These are phyloP conservation scores for Amazona ochrocephala DNA, from an alignment of 2,797 vertebrate species.

Conservation along the genomic window DNA sequence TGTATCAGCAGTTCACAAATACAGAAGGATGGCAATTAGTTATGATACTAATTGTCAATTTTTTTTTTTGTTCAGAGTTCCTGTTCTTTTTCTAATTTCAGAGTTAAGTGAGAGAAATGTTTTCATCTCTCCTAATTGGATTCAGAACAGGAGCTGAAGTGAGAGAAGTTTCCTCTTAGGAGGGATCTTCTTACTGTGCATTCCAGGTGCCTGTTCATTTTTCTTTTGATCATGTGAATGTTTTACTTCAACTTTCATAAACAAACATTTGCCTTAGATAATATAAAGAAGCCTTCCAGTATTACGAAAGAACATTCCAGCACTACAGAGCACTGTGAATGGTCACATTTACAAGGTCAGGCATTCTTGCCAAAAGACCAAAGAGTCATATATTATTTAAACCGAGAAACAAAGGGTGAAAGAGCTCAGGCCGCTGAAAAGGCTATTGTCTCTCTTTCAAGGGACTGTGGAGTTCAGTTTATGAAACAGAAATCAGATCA, in stretches of 20 bases:
- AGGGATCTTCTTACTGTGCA: not conserved
- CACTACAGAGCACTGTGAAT: not conserved
- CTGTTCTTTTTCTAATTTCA: not conserved
- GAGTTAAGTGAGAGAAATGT: not conserved
- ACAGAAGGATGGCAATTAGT: not conserved
- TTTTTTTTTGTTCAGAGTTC: not conserved
- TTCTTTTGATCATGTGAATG: slow-evolving; percentile 30
- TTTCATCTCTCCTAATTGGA: not conserved
- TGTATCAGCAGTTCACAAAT: not conserved
- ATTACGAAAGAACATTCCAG: slow-evolving; percentile 11
- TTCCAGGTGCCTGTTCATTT: not conserved
- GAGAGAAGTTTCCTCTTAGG: not conserved
- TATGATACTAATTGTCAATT: not conserved
- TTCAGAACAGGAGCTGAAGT: not conserved
- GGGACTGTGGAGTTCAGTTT: not conserved
- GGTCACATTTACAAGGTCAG: not conserved
- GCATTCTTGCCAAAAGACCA: not conserved
- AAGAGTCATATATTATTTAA: not conserved
- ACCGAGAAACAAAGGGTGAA: not conserved
- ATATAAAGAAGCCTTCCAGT: not conserved
- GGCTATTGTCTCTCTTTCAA: not conserved
- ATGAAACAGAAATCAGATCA: slow-evolving; percentile 49
- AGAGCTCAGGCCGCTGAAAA: not conserved
- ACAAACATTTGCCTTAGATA: slow-evolving; percentile 54
- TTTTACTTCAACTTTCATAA: slow-evolving; percentile 43